phyloP scores from a whole-genome alignment of 2,797 vertebrate genomes.

The Serranus cabrilla region DNA sequence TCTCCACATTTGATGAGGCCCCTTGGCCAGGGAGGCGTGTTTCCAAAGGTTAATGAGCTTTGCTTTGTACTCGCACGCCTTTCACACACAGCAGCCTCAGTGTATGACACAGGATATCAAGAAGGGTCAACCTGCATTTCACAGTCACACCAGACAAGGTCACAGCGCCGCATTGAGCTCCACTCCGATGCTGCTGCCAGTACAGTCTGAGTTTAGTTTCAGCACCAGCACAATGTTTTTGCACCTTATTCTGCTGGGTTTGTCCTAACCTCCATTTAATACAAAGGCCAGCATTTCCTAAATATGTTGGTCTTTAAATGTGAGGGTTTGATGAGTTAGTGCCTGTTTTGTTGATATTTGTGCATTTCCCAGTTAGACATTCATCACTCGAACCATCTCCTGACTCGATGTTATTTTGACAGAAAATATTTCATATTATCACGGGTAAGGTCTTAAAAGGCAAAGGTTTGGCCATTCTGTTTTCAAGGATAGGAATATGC shows the following conservation, averaged over 20 bases:
- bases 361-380: neutral
- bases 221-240: neutral
- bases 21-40: conserved; percentile 41
- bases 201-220: neutral
- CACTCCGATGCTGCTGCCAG: neutral
- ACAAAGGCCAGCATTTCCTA: no score
- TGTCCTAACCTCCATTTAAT: no score
- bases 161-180: conserved; percentile 1
- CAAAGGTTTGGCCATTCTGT: no score
- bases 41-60: conserved; percentile 67
- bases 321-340: neutral
- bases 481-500: no score
- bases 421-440: conserved; percentile 26
- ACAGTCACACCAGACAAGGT: conserved; percentile 15
- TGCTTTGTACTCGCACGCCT: conserved; percentile 34
- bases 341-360: neutral
- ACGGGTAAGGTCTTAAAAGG: no score
- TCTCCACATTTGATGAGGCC: conserved; percentile 61
- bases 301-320: neutral
- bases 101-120: conserved; percentile 35
- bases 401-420: conserved; percentile 12
- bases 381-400: neutral
- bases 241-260: no score
- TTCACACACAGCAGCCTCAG: conserved; percentile 24
- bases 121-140: conserved; percentile 1